Conservation (phyloP, 2,888 invertebrate genomes). For the Athalia rosae region DNA sequence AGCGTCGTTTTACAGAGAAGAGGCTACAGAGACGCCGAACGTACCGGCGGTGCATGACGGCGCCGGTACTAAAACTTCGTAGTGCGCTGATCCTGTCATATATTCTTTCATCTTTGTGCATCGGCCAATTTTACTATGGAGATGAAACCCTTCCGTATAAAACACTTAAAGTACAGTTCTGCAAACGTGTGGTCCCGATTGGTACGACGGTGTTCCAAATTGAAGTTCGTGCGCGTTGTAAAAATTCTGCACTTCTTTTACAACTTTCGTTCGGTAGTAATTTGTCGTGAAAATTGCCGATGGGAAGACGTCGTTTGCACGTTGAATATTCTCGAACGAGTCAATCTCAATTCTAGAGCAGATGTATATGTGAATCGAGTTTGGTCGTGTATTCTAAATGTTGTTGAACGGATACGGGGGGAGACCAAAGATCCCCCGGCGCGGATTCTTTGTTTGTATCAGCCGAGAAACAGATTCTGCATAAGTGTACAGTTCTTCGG, state of each 20-base stretch:
- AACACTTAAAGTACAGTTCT: background rate
- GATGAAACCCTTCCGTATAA: slow-evolving; percentile 52
- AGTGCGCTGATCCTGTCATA: slow-evolving; percentile 50
- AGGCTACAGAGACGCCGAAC: slow-evolving; percentile 56
- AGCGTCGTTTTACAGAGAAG: slow-evolving; percentile 47
- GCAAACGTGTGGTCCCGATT: background rate
- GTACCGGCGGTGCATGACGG: slow-evolving; percentile 64
- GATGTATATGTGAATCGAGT: background rate
- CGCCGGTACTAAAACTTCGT: slow-evolving; percentile 64
- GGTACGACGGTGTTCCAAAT: background rate
- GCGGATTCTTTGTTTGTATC: slow-evolving; percentile 29
- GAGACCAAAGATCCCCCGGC: background rate
- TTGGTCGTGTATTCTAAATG: background rate
- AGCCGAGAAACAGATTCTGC: slow-evolving; percentile 13
- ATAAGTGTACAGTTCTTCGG: background rate
- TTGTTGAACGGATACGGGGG: background rate
- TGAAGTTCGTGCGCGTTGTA: too few relatives aligned
- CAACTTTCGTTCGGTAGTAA: too few relatives aligned
- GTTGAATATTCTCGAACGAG: too few relatives aligned
- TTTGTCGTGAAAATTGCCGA: too few relatives aligned
- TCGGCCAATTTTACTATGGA: slow-evolving; percentile 47
- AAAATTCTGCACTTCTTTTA: too few relatives aligned
- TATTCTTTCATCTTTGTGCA: slow-evolving; percentile 66
- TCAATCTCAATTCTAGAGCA: too few relatives aligned
- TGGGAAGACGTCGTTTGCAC: too few relatives aligned